phyloP scores from a whole-genome alignment of 2,888 invertebrate species.

The Drosophila longiperda region DNA sequence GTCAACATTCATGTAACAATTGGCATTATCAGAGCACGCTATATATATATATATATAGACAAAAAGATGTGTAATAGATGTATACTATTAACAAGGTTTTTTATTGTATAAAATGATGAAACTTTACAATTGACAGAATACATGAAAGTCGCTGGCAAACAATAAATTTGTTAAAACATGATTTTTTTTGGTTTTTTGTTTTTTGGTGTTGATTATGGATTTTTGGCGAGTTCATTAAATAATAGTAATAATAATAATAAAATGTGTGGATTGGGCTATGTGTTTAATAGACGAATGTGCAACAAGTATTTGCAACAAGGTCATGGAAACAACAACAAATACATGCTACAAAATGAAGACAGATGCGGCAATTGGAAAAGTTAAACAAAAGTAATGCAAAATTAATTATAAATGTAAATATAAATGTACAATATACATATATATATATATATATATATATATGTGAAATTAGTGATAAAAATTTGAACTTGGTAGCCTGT shows the following conservation, averaged over 20 bases:
- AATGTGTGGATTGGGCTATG: constrained; percentile 33
- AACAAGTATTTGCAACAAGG: constrained; percentile 33
- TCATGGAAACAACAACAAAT: constrained; percentile 55
- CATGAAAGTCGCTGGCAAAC: constrained; percentile 12
- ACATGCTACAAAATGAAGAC: constrained; percentile 26
- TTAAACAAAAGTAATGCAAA: constrained; percentile 40
- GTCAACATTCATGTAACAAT: constrained; percentile 81
- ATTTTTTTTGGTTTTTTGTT: background rate
- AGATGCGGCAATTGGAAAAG: constrained; percentile 46
- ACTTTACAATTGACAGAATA: constrained; percentile 34
- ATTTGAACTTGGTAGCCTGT: constrained; percentile 80
- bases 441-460: constrained; percentile 4
- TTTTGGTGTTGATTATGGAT: background rate
- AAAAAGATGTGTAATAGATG: background rate
- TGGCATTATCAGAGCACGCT: constrained; percentile 80
- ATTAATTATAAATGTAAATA: constrained; percentile 39
- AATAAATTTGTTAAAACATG: constrained; percentile 13
- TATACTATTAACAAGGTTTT: constrained; percentile 53
- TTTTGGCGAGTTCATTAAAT: constrained; percentile 30
- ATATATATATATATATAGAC: constrained; percentile 5
- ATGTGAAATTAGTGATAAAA: constrained; percentile 58
- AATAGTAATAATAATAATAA: constrained; percentile 25
- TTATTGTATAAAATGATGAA: constrained; percentile 54
- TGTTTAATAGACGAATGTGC: constrained; percentile 14
- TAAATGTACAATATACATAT: constrained; percentile 8